phyloP scores from a whole-genome alignment of 2,113 vertebrate species.

The Anarhynchus alexandrinus region DNA sequence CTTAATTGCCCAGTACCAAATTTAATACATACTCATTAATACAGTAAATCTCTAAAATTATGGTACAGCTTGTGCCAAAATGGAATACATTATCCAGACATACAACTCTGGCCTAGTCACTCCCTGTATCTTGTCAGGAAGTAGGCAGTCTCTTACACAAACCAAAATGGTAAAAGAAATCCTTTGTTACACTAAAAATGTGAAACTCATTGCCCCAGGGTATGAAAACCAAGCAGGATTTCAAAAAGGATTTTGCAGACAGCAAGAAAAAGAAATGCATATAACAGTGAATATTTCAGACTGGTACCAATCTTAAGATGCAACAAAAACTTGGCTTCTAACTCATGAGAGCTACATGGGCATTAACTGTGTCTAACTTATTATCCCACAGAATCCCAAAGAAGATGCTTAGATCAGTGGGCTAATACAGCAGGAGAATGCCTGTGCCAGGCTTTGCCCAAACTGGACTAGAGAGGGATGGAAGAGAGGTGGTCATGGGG shows the following conservation, averaged over 20 bases:
- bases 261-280: neutral
- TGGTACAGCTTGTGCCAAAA: neutral
- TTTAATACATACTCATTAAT: neutral
- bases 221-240: neutral
- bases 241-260: neutral
- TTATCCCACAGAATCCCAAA: neutral
- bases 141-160: neutral
- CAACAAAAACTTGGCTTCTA: neutral
- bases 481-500: neutral
- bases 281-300: neutral
- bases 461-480: neutral
- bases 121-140: neutral
- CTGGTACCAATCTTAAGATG: neutral
- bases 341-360: fast-evolving
- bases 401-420: neutral
- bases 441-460: neutral
- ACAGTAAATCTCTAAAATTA: neutral
- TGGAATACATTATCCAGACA: neutral
- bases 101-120: neutral
- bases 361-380: neutral
- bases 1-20: neutral
- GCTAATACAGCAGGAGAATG: neutral
- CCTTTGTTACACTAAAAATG: neutral
- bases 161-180: neutral
- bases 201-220: neutral